These are phyloP conservation scores for Myripristis murdjan DNA, from an alignment of 2,797 vertebrate species.

Conservation along the genomic window DNA sequence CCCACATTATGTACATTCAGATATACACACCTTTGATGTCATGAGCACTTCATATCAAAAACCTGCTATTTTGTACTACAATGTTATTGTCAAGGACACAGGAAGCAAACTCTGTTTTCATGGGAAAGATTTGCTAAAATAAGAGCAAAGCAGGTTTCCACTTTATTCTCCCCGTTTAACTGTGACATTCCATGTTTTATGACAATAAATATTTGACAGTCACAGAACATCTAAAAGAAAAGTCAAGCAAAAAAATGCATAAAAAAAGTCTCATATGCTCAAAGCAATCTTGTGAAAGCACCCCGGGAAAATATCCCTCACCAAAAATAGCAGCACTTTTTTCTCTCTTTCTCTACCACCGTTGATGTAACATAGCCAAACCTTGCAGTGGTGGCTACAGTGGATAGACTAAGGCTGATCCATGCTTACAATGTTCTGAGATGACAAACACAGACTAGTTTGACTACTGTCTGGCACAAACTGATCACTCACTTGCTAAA, in stretches of 20 bases:
- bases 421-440: slow-evolving; percentile 38
- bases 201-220: slow-evolving; percentile 1
- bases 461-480: slow-evolving; percentile 48
- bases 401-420: slow-evolving; percentile 39
- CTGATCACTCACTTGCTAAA: slow-evolving; percentile 64
- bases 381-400: slow-evolving; percentile 25
- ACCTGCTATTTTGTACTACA: slow-evolving; percentile 14
- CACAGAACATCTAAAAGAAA: slow-evolving; percentile 13
- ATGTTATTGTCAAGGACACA: slow-evolving; percentile 29
- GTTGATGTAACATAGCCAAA: slow-evolving; percentile 21
- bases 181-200: neutral
- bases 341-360: neutral
- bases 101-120: neutral
- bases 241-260: slow-evolving; percentile 11
- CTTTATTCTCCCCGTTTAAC: neutral
- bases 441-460: slow-evolving; percentile 47
- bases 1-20: neutral
- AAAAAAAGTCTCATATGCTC: neutral
- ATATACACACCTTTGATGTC: neutral
- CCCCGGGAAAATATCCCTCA: slow-evolving; percentile 1
- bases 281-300: slow-evolving; percentile 10
- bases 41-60: neutral
- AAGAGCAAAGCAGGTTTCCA: neutral
- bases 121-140: slow-evolving; percentile 4
- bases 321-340: neutral